Conservation (phyloP, 2,888 invertebrate genomes). For the Noctua fimbriata region DNA sequence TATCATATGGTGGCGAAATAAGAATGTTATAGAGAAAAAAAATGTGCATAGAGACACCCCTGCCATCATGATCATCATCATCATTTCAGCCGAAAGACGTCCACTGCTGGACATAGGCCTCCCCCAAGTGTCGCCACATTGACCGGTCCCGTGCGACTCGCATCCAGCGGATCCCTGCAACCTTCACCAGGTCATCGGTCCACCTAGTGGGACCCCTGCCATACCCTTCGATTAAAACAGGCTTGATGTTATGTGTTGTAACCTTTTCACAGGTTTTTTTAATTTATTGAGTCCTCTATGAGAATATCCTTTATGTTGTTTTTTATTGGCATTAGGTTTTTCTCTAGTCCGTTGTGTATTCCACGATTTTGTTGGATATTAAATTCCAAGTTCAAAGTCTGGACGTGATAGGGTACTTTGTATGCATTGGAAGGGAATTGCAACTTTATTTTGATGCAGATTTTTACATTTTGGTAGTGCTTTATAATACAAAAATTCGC, state of each 20-base stretch:
- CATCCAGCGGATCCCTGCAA: too few species aligned
- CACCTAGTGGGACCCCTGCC: too few species aligned
- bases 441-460: not conserved
- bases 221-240: not conserved
- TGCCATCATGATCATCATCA: too few species aligned
- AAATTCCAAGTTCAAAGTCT: constrained; percentile 10
- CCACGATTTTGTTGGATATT: constrained; percentile 4
- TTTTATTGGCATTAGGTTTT: not conserved
- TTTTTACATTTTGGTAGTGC: not conserved
- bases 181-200: too few species aligned
- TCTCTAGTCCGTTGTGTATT: not conserved
- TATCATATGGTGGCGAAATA: too few species aligned
- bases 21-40: too few species aligned
- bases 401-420: constrained; percentile 16
- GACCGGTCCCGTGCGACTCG: too few species aligned
- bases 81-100: too few species aligned
- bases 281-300: not conserved
- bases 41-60: too few species aligned
- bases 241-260: not conserved
- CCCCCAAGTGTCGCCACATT: too few species aligned
- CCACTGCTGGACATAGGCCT: too few species aligned
- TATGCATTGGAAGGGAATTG: constrained; percentile 33
- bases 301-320: not conserved
- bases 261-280: not conserved
- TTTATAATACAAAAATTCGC: not conserved